Evolutionary conservation across 2,888 invertebrate species (phyloP).

Genomic region (Coleophora deauratella): DNA sequence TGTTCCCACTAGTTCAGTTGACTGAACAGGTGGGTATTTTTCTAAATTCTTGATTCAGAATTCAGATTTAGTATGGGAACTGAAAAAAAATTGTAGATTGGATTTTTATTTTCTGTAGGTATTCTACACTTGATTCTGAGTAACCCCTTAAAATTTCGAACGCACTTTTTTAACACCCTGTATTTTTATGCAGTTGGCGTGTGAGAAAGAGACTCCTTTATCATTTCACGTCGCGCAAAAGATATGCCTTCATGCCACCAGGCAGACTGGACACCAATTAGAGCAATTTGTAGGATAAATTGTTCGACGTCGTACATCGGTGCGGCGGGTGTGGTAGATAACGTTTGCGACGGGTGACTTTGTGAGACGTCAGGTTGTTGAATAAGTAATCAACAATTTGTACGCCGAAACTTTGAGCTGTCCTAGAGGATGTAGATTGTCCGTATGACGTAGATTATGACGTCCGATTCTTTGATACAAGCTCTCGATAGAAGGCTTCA

Average conservation of each 20-base stretch:
- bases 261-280: constrained; percentile 8
- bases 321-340: not conserved
- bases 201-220: not conserved
- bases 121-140: not conserved
- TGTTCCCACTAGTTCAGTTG: too few relatives aligned
- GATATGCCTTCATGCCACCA: constrained; percentile 3
- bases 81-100: too few relatives aligned
- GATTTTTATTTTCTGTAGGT: not conserved
- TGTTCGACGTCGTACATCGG: not conserved
- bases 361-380: not conserved
- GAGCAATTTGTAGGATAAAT: constrained; percentile 8
- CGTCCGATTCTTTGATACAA: not conserved
- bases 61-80: too few relatives aligned
- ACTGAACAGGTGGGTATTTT: too few relatives aligned
- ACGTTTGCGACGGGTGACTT: not conserved
- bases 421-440: not conserved
- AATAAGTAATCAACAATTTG: not conserved
- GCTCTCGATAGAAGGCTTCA: too few relatives aligned
- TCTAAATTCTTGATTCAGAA: too few relatives aligned
- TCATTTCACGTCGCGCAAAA: constrained; percentile 1
- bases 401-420: not conserved
- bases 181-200: not conserved
- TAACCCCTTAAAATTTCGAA: too few relatives aligned
- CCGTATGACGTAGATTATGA: constrained; percentile 1
- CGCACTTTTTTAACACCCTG: too few relatives aligned